Conservation (phyloP, 1,140 invertebrate genomes). For the Planococcus citri region DNA sequence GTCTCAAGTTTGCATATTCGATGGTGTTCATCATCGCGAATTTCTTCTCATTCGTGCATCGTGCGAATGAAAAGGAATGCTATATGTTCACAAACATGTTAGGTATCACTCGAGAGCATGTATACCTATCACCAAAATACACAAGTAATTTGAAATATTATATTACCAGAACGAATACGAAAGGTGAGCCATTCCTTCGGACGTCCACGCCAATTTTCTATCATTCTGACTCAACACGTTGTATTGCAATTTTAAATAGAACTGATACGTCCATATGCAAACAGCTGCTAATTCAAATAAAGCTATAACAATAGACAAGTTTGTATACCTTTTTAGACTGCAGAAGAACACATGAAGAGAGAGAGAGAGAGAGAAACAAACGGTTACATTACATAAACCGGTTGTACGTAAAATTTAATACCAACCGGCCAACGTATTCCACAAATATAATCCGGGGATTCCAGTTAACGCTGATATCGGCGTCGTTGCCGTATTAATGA, state of each 20-base stretch:
- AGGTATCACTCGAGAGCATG: no score
- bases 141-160: no score
- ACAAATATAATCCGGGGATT: conserved; percentile 62
- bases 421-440: conserved; percentile 62
- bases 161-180: conserved; percentile 71
- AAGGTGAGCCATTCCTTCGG: conserved; percentile 50
- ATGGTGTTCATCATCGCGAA: background rate
- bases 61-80: no score
- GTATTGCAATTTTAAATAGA: conserved; percentile 53
- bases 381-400: background rate
- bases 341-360: no score
- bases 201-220: conserved; percentile 56
- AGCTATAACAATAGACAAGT: conserved; percentile 42
- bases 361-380: background rate
- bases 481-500: conserved; percentile 62
- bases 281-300: conserved; percentile 52
- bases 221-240: conserved; percentile 68
- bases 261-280: conserved; percentile 61
- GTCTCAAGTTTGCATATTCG: background rate
- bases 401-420: conserved; percentile 35
- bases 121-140: no score
- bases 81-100: no score
- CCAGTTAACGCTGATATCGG: conserved; percentile 58
- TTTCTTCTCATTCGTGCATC: no score
- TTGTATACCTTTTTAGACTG: no score